phyloP scores from a whole-genome alignment of 2,113 vertebrate genomes.

The Dipodomys stephensi region DNA sequence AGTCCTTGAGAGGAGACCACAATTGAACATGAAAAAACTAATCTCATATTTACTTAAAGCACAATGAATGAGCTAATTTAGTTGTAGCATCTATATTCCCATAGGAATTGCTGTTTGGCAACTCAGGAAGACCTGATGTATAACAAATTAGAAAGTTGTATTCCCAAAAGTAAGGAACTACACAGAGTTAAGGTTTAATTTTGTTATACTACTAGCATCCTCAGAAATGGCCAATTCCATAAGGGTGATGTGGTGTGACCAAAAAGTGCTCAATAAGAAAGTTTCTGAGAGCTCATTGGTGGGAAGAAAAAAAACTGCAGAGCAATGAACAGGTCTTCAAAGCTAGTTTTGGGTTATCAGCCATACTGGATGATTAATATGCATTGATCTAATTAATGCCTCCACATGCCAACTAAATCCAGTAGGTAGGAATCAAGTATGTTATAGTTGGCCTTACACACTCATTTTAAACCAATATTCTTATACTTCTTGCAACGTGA shows the following conservation, averaged over 20 bases:
- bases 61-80: constrained; percentile 21
- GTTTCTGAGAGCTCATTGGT: not conserved
- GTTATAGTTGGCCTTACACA: not conserved
- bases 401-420: not conserved
- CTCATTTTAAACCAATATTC: not conserved
- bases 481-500: not conserved
- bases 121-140: constrained; percentile 30
- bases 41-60: constrained; percentile 31
- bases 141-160: constrained; percentile 25
- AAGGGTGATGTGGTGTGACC: not conserved
- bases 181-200: constrained; percentile 20
- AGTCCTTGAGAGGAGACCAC: not conserved
- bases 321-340: not conserved
- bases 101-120: constrained; percentile 43
- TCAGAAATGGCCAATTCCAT: not conserved
- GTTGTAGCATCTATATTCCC: constrained; percentile 20
- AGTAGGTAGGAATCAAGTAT: not conserved
- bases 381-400: not conserved
- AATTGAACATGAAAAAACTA: constrained; percentile 12
- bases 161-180: constrained; percentile 16
- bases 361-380: not conserved
- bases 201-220: not conserved
- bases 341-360: no score
- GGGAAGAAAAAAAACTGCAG: constrained; percentile 8
- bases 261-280: not conserved